Evolutionary conservation across 2,113 vertebrate species (phyloP), one percentile per base, ranked within the genome.

Genomic region (Polypterus senegalus): DNA sequence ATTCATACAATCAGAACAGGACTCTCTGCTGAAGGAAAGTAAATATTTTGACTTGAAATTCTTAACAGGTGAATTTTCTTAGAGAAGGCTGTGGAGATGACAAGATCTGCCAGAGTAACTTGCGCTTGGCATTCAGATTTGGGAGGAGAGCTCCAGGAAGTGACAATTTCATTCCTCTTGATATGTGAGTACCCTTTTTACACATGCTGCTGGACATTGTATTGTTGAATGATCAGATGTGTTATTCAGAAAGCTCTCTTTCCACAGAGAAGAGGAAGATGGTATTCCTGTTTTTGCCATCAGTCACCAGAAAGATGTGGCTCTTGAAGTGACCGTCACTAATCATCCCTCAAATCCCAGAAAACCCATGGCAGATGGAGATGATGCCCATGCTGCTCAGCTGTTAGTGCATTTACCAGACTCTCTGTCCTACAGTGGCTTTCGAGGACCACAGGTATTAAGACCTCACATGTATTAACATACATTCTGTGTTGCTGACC

Each of bases 41-140:
- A 27, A 27, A 27, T 27, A 27, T 27, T 27, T 27, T 27, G 27
- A 27, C 27, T 27, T 27, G 27, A 27, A 27, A 5, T 47, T 27
- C 27, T 27, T 47, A 59, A 8, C 70, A 95, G 94, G 88, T 96
- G 59, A 87, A 94, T 73, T 97, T 97, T 67, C 77, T 94, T 61
- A 85, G 88, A 66, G 88, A 97, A 73, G 94, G 94, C 64, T 97
- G 94, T 43, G 94, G 93, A 9, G 76, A 70, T 0, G 94, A 97
- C 80, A 91, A 88, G 73, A 88, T 94, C 69, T 97, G 94, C 71
- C 93, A 96, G 79, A 97, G 94, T 79, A 95, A 97, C 72, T 77
- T 97, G 67, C 86, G 87, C 82, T 81, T 97, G 59, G 65, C 4
- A 27, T 85, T 86, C 68, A 85, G 76, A 65, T 97, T 93, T 77